These are phyloP conservation scores for Rynchops niger DNA, from an alignment of 2,113 vertebrate species.

Conservation along the genomic window DNA sequence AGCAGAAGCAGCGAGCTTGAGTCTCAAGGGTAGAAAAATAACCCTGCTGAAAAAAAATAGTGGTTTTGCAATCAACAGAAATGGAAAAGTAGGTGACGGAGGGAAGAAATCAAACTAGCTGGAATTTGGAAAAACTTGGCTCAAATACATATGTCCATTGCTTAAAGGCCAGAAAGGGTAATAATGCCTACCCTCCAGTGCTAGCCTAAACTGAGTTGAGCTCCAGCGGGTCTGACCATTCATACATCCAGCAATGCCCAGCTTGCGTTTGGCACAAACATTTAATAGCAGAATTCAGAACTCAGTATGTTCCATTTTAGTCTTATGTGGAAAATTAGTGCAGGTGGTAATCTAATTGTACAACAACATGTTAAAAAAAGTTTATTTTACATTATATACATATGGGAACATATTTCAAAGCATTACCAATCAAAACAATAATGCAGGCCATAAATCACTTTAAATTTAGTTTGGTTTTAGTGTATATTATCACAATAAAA, in stretches of 20 bases:
- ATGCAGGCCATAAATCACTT: slow-evolving; percentile 77
- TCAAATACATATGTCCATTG: neutral
- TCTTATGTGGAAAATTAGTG: slow-evolving; percentile 44
- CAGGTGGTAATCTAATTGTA: slow-evolving; percentile 67
- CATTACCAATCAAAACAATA: slow-evolving; percentile 76
- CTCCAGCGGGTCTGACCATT: neutral
- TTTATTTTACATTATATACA: slow-evolving; percentile 89
- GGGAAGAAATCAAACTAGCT: neutral
- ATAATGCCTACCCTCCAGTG: neutral
- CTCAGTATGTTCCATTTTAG: slow-evolving; percentile 9
- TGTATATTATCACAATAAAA: slow-evolving; percentile 77
- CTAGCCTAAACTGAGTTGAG: neutral
- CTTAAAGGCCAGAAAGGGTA: neutral
- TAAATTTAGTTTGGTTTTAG: slow-evolving; percentile 77
- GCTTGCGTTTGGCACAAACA: slow-evolving; percentile 27
- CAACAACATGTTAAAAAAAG: slow-evolving; percentile 81
- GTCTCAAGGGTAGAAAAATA: neutral
- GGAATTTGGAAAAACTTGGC: neutral
- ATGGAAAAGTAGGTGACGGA: neutral
- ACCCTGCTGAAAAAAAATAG: neutral
- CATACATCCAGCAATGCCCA: neutral
- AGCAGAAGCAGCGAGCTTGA: neutral
- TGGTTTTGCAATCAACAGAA: neutral
- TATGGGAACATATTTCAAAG: slow-evolving; percentile 77
- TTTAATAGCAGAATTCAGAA: slow-evolving; percentile 53